Evolutionary conservation across 2,888 invertebrate genomes (phyloP).

Genomic region (Drosophila ustulata): DNA sequence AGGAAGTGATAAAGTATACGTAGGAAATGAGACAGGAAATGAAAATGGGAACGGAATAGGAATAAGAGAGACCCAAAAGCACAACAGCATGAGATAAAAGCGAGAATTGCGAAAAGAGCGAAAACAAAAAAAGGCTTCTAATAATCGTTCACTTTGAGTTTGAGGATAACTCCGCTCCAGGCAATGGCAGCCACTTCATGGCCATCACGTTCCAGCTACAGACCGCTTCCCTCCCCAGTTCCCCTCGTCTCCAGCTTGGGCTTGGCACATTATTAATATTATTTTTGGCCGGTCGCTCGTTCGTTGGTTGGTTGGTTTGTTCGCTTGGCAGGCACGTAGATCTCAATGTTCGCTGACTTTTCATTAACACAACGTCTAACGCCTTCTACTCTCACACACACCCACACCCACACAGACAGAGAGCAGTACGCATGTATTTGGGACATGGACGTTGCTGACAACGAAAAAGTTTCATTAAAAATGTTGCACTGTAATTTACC

Average conservation of each 20-base stretch:
- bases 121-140: conserved; percentile 19
- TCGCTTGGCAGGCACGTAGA: conserved; percentile 60
- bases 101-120: conserved; percentile 6
- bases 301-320: no score
- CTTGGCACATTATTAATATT: conserved; percentile 71
- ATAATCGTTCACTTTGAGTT: conserved; percentile 43
- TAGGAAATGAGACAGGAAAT: conserved; percentile 55
- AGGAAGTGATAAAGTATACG: conserved; percentile 25
- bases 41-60: conserved; percentile 6
- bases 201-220: conserved; percentile 42
- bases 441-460: conserved; percentile 33
- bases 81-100: conserved; percentile 37
- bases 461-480: conserved; percentile 75
- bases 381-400: conserved; percentile 37
- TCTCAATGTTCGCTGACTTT: conserved; percentile 62
- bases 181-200: conserved; percentile 36
- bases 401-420: conserved; percentile 3
- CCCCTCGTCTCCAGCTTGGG: conserved; percentile 18
- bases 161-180: conserved; percentile 30
- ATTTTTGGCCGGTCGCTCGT: conserved; percentile 46
- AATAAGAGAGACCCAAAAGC: conserved; percentile 18
- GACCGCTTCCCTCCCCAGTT: not conserved
- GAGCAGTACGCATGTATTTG: conserved; percentile 8
- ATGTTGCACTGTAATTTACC: conserved; percentile 75
- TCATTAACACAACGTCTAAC: conserved; percentile 66